Evolutionary conservation across 2,113 vertebrate species (phyloP), one percentile per base, ranked within the genome.

Genomic region (Strix aluco): DNA sequence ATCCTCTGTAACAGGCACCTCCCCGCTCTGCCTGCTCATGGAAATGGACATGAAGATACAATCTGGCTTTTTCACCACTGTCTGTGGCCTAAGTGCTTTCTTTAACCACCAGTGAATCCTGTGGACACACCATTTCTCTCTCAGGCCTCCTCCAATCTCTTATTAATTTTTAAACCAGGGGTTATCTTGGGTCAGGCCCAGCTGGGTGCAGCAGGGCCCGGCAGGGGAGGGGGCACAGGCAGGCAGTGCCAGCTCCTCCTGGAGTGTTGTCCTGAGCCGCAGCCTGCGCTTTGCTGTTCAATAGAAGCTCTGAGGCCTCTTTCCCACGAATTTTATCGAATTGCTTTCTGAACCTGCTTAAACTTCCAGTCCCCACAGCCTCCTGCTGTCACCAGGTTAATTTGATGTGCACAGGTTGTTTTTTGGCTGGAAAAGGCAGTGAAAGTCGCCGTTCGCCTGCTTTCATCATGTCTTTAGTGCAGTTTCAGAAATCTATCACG

Each of bases 241-340:
- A 12, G 42, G 69, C 86, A 10, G 11, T 78, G 36, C 54, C 88
- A 34, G 20, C 32, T 26, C 57, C 12, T 13, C 38, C 34, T 3
- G 49, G 15, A n/a, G 36, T 6, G 10, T 66, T 26, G 11, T 20
- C 26, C 74, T 3, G 10, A 38, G 49, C 70, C 15, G 0, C 51
- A 9, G 51, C 30, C 34, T 9, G 17, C 1, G 6, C 65, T 44
- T 51, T 1, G 42, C 7, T 12, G 4, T 5, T 66, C 62, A 1
- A 0, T 2, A 0, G 74, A 7, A 8, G 16, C 62, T 75, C 23
- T 0, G 46, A 71, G 78, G 14, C 1, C 4, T 11, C 57, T 47
- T 80, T 38, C 32, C 23, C 1, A 4, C 40, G 3, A 29, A 11
- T 72, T 69, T 21, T 8, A 52, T 12, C 40, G 1, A 47, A 12